A percentile compares a stretch with the other conserved stretches of the same genome.
Evolutionary conservation across 2,888 invertebrate species (phyloP).

Genomic region (Lomographa bimaculata): DNA sequence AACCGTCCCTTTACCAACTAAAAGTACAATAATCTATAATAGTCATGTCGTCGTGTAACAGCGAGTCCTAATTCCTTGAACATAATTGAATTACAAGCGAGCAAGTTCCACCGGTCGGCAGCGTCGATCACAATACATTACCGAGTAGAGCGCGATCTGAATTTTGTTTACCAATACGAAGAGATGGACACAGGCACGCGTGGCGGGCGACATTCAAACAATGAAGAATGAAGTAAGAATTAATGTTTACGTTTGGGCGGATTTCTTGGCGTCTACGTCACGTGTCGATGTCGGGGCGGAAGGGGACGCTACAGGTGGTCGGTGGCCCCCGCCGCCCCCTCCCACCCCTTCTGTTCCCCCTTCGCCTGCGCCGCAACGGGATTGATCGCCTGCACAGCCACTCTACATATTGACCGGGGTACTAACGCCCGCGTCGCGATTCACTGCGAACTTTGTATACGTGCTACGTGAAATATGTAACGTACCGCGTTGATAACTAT

Average conservation of each 20-base stretch:
- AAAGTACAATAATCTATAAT: conserved; percentile 14
- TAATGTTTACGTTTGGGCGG: conserved; percentile 83
- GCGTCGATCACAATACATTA: conserved; percentile 39
- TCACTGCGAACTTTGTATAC: conserved; percentile 63
- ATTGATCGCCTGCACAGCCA: conserved; percentile 81
- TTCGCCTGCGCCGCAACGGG: conserved; percentile 62
- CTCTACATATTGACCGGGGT: conserved; percentile 82
- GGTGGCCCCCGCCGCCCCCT: conserved; percentile 38
- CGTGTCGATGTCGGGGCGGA: conserved; percentile 67
- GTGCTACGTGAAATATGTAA: conserved; percentile 57
- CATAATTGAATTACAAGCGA: conserved; percentile 67
- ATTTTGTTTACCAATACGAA: conserved; percentile 78
- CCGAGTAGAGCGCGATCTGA: conserved; percentile 43
- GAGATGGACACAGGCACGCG: conserved; percentile 73
- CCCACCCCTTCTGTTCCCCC: conserved; percentile 36
- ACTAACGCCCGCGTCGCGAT: conserved; percentile 73
- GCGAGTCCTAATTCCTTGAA: conserved; percentile 54
- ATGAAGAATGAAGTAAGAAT: conserved; percentile 82
- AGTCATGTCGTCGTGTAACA: conserved; percentile 29
- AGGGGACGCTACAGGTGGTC: conserved; percentile 73
- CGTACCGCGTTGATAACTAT: conserved; percentile 20
- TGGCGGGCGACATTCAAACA: conserved; percentile 74
- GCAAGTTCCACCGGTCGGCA: conserved; percentile 39
- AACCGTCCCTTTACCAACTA: conserved; percentile 5
- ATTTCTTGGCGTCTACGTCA: conserved; percentile 80